phyloP scores from a whole-genome alignment of 1,140 invertebrate genomes.

The Chionoecetes opilio region DNA sequence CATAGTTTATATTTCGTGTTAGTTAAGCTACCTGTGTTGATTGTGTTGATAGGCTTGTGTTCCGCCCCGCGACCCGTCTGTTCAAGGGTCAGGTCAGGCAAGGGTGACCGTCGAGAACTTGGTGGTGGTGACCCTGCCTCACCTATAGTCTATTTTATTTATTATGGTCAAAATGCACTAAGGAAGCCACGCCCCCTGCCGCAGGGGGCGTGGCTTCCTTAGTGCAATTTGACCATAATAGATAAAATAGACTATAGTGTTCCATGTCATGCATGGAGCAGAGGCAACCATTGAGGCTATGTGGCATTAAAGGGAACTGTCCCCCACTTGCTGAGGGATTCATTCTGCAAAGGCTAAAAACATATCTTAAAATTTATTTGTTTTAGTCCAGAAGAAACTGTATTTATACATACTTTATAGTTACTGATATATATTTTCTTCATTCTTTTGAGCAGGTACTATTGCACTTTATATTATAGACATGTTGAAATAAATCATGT shows the following conservation, averaged over 20 bases:
- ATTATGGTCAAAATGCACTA: too few relatives aligned
- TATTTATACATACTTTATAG: not conserved
- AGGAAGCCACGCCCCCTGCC: too few relatives aligned
- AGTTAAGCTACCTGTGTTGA: conserved; percentile 5
- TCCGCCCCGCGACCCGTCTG: not conserved
- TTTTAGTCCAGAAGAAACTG: not conserved
- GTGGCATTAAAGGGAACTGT: not conserved
- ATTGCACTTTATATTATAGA: conserved; percentile 31
- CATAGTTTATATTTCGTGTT: conserved; percentile 21
- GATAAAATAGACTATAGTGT: too few relatives aligned
- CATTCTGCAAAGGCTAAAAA: conserved; percentile 20
- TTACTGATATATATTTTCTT: not conserved
- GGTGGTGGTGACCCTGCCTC: not conserved
- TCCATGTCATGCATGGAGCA: not conserved
- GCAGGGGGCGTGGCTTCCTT: too few relatives aligned
- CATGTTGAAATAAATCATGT: conserved; percentile 31
- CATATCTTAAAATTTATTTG: not conserved
- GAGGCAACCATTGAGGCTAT: not conserved
- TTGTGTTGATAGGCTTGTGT: not conserved
- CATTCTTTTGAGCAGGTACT: conserved; percentile 1
- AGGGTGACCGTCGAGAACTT: not conserved
- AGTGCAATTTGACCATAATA: too few relatives aligned
- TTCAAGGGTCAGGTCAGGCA: not conserved
- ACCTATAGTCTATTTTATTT: too few relatives aligned
- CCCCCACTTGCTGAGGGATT: not conserved